phyloP scores from a whole-genome alignment of 2,888 invertebrate genomes.

The Meandrusa payeni region DNA sequence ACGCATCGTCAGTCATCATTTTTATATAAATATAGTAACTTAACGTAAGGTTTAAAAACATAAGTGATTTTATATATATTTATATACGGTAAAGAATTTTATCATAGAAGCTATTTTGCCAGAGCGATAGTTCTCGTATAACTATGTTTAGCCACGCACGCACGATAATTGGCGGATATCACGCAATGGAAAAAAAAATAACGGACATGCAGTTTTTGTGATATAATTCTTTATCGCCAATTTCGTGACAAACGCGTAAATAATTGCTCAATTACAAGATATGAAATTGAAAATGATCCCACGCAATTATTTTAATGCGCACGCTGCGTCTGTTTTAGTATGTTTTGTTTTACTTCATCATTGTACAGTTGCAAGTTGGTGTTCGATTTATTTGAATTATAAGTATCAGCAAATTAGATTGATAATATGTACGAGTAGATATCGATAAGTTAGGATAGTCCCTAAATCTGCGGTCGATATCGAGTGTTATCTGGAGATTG shows the following conservation, averaged over 20 bases:
- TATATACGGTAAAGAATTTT: too few species aligned
- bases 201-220: constrained; percentile 1
- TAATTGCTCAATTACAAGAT: constrained; percentile 9
- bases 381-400: background rate
- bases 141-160: too few species aligned
- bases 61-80: too few species aligned
- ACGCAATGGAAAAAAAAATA: background rate
- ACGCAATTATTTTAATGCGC: background rate
- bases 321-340: too few species aligned
- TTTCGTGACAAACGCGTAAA: constrained; percentile 3
- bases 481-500: constrained; percentile 27
- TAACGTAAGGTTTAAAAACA: too few species aligned
- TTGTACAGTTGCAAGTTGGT: too few species aligned
- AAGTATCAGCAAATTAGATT: background rate
- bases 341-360: too few species aligned
- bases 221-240: background rate
- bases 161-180: too few species aligned
- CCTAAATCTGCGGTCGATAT: constrained; percentile 36
- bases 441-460: constrained; percentile 25
- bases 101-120: too few species aligned
- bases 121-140: too few species aligned
- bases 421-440: constrained; percentile 5
- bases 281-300: constrained; percentile 1
- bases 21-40: too few species aligned
- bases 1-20: too few species aligned